Conservation (phyloP, 2,797 vertebrate genomes). For the Rhabdophis nuchalis region DNA sequence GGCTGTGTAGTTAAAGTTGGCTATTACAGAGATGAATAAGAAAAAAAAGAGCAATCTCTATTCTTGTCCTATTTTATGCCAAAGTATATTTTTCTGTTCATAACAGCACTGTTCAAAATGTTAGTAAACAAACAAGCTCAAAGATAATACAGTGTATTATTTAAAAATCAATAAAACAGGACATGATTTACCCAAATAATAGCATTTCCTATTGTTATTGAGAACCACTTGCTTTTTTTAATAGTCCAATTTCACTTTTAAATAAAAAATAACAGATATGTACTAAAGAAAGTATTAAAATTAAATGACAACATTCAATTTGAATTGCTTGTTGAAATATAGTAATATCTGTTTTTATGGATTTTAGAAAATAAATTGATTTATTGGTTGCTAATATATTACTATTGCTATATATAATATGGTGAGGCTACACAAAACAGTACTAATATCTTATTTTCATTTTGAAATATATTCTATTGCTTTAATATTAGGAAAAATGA, state of each 20-base stretch:
- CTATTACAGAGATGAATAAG: constrained; percentile 57
- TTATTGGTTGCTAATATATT: neutral
- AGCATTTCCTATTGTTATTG: neutral
- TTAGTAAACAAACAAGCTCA: constrained; percentile 33
- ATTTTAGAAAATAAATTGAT: neutral
- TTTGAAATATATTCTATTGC: neutral
- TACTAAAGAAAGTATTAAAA: neutral
- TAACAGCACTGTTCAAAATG: constrained; percentile 16
- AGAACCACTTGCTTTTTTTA: neutral
- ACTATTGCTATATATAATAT: neutral
- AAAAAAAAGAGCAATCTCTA: constrained; percentile 58
- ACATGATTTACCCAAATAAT: neutral
- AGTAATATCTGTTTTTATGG: neutral
- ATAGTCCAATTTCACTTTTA: neutral
- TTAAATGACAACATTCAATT: neutral
- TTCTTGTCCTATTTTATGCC: constrained; percentile 55
- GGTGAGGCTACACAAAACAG: neutral
- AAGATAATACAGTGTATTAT: neutral
- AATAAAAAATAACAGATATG: neutral
- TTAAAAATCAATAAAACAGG: neutral
- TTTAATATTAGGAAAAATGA: neutral
- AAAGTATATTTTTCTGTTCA: constrained; percentile 33
- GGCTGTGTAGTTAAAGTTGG: constrained; percentile 60
- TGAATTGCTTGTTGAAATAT: neutral
- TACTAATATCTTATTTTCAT: neutral